Evolutionary conservation across 2,797 vertebrate genomes (phyloP), one percentile per base, ranked within the genome.

Genomic region (Neoniphon sammara): DNA sequence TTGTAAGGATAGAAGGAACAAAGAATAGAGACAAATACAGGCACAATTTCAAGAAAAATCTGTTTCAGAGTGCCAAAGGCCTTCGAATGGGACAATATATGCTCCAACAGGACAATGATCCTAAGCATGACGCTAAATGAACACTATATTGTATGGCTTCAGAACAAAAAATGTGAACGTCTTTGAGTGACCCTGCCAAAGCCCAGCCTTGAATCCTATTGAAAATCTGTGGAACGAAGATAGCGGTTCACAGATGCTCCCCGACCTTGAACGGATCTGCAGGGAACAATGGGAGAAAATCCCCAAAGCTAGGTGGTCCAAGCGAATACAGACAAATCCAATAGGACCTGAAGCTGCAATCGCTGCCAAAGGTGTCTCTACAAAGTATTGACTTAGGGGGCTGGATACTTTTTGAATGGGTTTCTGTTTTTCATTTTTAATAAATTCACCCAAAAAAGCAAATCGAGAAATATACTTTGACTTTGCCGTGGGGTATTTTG

Each of bases 1-100:
- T 56, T 75, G 64, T 10, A 65, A 85, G 53, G 54, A 77, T 62
- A 70, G 50, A 73, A 66, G 56, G 44, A 81, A 75, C 73, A 77
- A 70, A 36, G 50, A 77, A 34, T 36, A 36, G 34, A 36, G 34
- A 7, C 34, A 36, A 36, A 36, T 36, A 36, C 36, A 73, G 12
- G 25, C 54, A 50, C 30, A 50, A 58, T 72, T 54, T 52, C 14
- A 6, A 44, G 18, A 25, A 81, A 64, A 34, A 65, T 70, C 63
- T 59, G 31, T 59, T 36, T 67, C 15, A 44, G 11, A 44, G 39
- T 53, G 52, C 55, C 18, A 31, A 36, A 7, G 34, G 56, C 49
- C 12, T 52, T 14, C 20, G 25, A 56, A 54, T 36, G 34, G 34
- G 34, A 36, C 34, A 36, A 36, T 36, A 36, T 7, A 36, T 36